phyloP scores from a whole-genome alignment of 2,888 invertebrate species.

The Parelbella ahira region DNA sequence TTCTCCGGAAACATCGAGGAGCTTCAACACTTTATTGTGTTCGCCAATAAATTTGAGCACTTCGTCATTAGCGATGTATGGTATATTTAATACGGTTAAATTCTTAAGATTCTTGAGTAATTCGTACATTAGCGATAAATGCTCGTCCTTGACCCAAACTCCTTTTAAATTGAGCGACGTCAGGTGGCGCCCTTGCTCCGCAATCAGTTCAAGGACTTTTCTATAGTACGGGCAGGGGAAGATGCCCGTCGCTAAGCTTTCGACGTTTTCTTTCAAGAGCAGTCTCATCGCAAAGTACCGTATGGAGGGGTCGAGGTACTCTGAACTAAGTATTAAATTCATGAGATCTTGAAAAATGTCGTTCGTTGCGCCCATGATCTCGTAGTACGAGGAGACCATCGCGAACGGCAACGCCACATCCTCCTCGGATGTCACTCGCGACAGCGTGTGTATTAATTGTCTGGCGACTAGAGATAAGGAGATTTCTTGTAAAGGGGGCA shows the following conservation, averaged over 20 bases:
- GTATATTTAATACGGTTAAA: slow-evolving; percentile 83
- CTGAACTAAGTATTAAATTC: slow-evolving; percentile 82
- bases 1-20: slow-evolving; percentile 85
- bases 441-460: slow-evolving; percentile 82
- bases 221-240: slow-evolving; percentile 87
- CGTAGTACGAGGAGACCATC: slow-evolving; percentile 81
- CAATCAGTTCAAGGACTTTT: slow-evolving; percentile 83
- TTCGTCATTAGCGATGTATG: slow-evolving; percentile 85
- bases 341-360: slow-evolving; percentile 86
- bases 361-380: slow-evolving; percentile 82
- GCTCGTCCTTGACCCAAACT: slow-evolving; percentile 86
- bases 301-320: slow-evolving; percentile 84
- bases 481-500: slow-evolving; percentile 80
- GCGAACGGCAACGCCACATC: slow-evolving; percentile 81
- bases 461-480: slow-evolving; percentile 82
- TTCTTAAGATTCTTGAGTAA: slow-evolving; percentile 81
- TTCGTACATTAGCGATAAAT: slow-evolving; percentile 82
- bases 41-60: slow-evolving; percentile 81
- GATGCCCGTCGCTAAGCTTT: slow-evolving; percentile 83
- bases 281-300: slow-evolving; percentile 84
- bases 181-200: slow-evolving; percentile 82
- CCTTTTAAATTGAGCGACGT: slow-evolving; percentile 85
- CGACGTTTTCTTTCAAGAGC: slow-evolving; percentile 83
- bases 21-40: slow-evolving; percentile 77
- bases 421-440: slow-evolving; percentile 81